Base-by-base conservation (phyloP, 2,888 invertebrate species). In the Drosophila colorata region DNA sequence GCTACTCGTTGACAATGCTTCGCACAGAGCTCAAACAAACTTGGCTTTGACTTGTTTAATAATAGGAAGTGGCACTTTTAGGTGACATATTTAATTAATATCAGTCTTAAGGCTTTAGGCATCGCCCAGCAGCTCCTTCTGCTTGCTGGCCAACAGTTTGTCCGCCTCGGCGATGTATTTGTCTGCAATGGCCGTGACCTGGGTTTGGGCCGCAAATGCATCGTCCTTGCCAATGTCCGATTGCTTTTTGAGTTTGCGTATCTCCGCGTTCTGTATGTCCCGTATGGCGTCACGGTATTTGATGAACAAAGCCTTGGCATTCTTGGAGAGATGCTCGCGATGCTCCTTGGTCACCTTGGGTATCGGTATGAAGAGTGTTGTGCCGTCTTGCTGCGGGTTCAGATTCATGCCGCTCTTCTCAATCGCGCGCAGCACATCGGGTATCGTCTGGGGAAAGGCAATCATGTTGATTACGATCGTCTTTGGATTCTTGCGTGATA, bases 321-420 rank as follows among this genome's bases (percentile, higher is more conserved):
- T 97, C 92, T 97, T 98, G 0, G 97, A 95, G 64, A 99, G 93
- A 66, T 94, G 94, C 92, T 98, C 98, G 76, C 99, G 94, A 89
- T 98, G 96, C 91, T 99, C 98, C 90, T 96, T 96, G 0, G 99
- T 98, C 0, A 99, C 96, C 92, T 97, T 98, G 11, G 98, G 98
- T 76, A 98, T 94, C 37, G 97, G 96, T 53, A 99, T 94, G 92
- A 95, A 98, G 48, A 99, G 92, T 2, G 96, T 97, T 1, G 97
- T 98, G 20, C 98, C 98, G 90, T 99, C 98, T 92, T 98, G 98
- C 90, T 98, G 98, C 0, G 98, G 98, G 93, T 97, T 98, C 58
- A 98, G 93, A 92, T 98, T 98, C 93, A 98, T 94, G 9, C 98
- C 98, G 65, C 97, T 97, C 37, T 94, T 94, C 56, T 94, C 92